Conservation (phyloP, 1,140 invertebrate genomes). For the Mylabris phalerata region DNA sequence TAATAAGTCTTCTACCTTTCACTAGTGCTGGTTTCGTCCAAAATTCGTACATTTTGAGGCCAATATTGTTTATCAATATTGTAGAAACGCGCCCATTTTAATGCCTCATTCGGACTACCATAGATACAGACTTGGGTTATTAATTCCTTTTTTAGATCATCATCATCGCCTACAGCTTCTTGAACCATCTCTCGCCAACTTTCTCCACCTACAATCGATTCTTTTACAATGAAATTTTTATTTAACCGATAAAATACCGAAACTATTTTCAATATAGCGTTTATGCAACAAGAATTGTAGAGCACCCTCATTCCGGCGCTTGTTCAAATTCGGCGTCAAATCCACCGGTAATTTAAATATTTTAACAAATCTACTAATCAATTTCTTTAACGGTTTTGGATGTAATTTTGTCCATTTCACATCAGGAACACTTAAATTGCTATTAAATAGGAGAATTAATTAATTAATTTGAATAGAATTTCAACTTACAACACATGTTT, state of each 20-base stretch:
- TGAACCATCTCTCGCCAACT: conserved; percentile 62
- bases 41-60: conserved; percentile 47
- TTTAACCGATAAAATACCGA: conserved; percentile 43
- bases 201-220: conserved; percentile 42
- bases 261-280: conserved; percentile 52
- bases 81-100: conserved; percentile 55
- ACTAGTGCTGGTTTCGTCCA: conserved; percentile 30
- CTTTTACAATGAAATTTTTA: no score
- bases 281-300: conserved; percentile 59
- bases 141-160: conserved; percentile 49
- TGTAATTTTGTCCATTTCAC: conserved; percentile 52
- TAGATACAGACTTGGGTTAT: conserved; percentile 45
- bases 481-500: conserved; percentile 25
- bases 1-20: no score
- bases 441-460: conserved; percentile 7
- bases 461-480: not conserved
- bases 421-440: conserved; percentile 47
- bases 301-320: conserved; percentile 55
- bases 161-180: conserved; percentile 52
- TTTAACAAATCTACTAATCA: conserved; percentile 54
- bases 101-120: conserved; percentile 50
- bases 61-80: conserved; percentile 50
- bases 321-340: conserved; percentile 55
- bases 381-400: conserved; percentile 53
- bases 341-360: conserved; percentile 55